Percentiles rank a stretch among this genome's conserved stretches.
phyloP scores from a whole-genome alignment of 2,113 vertebrate species.

The Fukomys damarensis region DNA sequence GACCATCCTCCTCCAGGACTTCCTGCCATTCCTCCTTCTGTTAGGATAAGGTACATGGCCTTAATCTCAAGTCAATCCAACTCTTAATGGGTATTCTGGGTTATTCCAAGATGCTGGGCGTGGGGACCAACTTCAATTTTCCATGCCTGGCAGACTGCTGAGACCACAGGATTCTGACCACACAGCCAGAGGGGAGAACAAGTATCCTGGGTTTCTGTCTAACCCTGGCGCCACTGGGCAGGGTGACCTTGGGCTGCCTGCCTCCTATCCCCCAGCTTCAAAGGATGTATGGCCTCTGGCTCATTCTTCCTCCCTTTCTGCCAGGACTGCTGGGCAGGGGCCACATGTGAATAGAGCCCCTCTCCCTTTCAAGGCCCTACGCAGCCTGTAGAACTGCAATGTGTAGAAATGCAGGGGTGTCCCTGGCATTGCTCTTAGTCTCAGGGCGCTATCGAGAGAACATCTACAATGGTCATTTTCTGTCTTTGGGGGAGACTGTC shows the following conservation, averaged over 20 bases:
- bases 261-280: constrained; percentile 9
- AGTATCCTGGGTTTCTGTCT: not conserved
- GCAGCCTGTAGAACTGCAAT: not conserved
- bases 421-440: not conserved
- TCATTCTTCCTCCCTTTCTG: not conserved
- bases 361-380: not conserved
- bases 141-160: not conserved
- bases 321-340: not conserved
- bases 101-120: not conserved
- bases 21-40: not conserved
- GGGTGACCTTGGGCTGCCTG: constrained; percentile 69
- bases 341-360: not conserved
- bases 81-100: constrained; percentile 12
- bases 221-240: not conserved
- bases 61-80: not conserved
- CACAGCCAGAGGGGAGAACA: constrained; percentile 23
- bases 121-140: not conserved
- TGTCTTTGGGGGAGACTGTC: not conserved
- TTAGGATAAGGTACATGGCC: not conserved
- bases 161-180: constrained; percentile 23
- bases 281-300: not conserved
- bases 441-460: not conserved
- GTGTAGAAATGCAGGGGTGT: not conserved
- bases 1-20: not conserved
- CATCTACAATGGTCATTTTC: not conserved